phyloP scores from a whole-genome alignment of 1,140 invertebrate genomes.

The Heliconius nattereri region DNA sequence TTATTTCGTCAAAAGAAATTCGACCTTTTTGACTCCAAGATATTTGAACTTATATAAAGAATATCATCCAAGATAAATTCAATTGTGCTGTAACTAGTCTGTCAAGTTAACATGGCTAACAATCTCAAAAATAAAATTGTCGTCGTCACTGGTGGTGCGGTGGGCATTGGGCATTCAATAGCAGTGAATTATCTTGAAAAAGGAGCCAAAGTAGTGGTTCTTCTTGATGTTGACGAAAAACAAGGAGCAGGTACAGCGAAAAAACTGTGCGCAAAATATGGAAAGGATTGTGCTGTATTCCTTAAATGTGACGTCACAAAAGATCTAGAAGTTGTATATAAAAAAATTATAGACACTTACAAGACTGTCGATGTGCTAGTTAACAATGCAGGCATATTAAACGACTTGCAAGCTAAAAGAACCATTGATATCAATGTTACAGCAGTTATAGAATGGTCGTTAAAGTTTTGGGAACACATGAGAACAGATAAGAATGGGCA shows the following conservation, averaged over 20 bases:
- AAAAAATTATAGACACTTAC: constrained; percentile 65
- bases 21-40: not conserved
- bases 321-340: constrained; percentile 66
- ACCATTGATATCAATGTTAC: constrained; percentile 62
- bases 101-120: constrained; percentile 40
- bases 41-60: constrained; percentile 24
- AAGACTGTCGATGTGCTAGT: constrained; percentile 83
- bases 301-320: constrained; percentile 77
- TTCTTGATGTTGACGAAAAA: constrained; percentile 71
- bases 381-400: constrained; percentile 82
- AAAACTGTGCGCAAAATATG: constrained; percentile 72
- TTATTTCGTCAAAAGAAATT: no score
- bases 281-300: constrained; percentile 68
- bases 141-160: constrained; percentile 57
- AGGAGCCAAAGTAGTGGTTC: constrained; percentile 51
- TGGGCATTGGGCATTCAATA: constrained; percentile 58
- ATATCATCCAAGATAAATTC: not conserved
- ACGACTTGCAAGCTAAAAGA: constrained; percentile 76
- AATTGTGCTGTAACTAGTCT: not conserved
- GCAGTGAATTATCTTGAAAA: constrained; percentile 54
- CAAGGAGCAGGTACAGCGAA: constrained; percentile 56
- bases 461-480: constrained; percentile 78
- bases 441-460: constrained; percentile 60
- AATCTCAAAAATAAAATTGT: constrained; percentile 56
- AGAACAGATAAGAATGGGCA: constrained; percentile 82